Conservation (phyloP, 2,113 vertebrate genomes). For the Grammatotria lemairii region DNA sequence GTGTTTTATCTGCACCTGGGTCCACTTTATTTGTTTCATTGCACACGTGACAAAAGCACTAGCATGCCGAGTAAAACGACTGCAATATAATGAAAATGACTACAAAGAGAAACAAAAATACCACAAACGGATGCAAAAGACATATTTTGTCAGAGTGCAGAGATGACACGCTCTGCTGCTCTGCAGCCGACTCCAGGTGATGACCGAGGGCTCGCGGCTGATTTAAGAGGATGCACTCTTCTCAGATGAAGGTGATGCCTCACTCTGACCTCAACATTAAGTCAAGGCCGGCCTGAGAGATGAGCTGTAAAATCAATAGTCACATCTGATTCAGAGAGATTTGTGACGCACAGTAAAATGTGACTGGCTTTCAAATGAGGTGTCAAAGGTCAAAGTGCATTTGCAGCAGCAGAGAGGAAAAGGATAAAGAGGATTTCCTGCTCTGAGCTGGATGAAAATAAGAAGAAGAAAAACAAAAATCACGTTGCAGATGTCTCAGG, state of each 20-base stretch:
- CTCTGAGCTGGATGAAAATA: background rate
- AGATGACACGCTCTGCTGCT: background rate
- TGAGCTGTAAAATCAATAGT: slow-evolving; percentile 1
- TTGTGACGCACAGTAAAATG: background rate
- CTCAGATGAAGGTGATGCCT: background rate
- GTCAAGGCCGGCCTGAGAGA: background rate
- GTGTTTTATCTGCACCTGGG: background rate
- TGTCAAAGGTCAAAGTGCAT: background rate
- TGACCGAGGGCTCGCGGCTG: background rate
- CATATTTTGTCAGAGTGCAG: background rate
- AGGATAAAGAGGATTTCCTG: background rate
- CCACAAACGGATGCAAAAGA: background rate
- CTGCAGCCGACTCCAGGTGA: background rate
- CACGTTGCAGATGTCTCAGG: background rate
- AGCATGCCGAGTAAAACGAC: background rate
- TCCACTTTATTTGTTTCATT: background rate
- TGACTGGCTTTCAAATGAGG: background rate
- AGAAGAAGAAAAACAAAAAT: fast-evolving
- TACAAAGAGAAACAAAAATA: background rate
- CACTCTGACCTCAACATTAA: background rate
- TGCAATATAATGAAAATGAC: background rate
- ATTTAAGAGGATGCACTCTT: background rate
- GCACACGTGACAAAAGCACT: background rate
- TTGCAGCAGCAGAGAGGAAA: background rate
- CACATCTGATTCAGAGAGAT: background rate